Percentiles rank a stretch among this genome's conserved stretches.
Evolutionary conservation across 2,888 invertebrate genomes (phyloP).

Genomic region (Meta bourneti): DNA sequence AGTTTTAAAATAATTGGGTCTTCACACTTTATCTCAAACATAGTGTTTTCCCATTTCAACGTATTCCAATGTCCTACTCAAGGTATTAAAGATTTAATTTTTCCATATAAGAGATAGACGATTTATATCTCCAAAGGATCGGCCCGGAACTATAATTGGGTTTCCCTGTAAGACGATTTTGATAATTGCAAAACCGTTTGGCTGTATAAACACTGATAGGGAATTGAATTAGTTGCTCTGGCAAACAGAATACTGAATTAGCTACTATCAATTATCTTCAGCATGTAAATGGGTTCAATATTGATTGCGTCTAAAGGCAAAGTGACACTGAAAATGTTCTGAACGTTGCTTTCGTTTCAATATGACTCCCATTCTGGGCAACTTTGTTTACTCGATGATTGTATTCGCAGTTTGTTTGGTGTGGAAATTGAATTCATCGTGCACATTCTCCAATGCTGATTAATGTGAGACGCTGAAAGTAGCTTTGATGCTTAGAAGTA

Average conservation of each 20-base stretch:
- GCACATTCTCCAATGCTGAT: background rate
- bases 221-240: constrained; percentile 56
- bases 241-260: constrained; percentile 53
- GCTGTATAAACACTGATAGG: constrained; percentile 45
- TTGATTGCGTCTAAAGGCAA: constrained; percentile 42
- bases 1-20: background rate
- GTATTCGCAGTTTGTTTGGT: constrained; percentile 12
- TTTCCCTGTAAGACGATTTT: constrained; percentile 39
- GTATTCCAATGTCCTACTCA: background rate
- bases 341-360: constrained; percentile 21
- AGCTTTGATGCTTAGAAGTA: background rate
- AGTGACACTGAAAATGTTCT: constrained; percentile 6
- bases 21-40: no score
- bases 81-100: background rate
- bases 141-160: constrained; percentile 15
- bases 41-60: background rate
- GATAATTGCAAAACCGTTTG: constrained; percentile 51
- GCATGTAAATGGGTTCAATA: constrained; percentile 35
- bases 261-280: constrained; percentile 43
- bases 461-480: background rate
- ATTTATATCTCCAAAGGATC: background rate
- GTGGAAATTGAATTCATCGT: constrained; percentile 11
- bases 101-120: background rate
- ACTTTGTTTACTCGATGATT: constrained; percentile 19
- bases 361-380: constrained; percentile 36